Base-by-base conservation (phyloP, 2,113 vertebrate genomes). In the Numida meleagris region DNA sequence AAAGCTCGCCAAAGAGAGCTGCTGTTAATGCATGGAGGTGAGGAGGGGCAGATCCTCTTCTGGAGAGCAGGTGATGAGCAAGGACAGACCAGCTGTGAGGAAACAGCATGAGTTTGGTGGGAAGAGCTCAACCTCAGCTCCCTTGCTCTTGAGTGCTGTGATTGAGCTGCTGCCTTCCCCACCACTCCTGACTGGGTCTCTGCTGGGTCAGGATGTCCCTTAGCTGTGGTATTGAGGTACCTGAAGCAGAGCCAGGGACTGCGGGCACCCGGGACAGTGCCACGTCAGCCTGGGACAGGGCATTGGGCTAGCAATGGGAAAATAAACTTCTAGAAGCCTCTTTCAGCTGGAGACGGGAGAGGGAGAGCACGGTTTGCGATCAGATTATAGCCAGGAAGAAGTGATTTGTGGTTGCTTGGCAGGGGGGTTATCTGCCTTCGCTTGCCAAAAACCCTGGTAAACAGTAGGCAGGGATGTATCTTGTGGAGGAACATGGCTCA, bases 121-220 rank as follows among this genome's bases (percentile, higher is more conserved):
- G 36, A 78, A 29, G 14, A 24, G 12, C 68, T 81, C n/a, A 20
- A 12, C 31, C 55, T 59, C 48, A 70, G 17, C 17, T 59, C 42
- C 59, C 45, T 66, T 34, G 5, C 1, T 8, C 82, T 33, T 58
- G 70, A 38, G 68, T 0, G 0, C 18, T 1, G 0, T 62, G 67
- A 34, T 46, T 82, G 51, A 59, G 36, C 4, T 71, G 21, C 70
- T 70, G 9, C 33, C 38, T 81, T 59, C 51, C 59, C 77, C 34
- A 3, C 7, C 6, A 15, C 27, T 14, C 2, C 8, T 45, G 46
- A 6, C 9, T 71, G 13, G 5, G 1, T 46, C 24, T 51, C 36
- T 43, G 4, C 36, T 78, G 68, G 50, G 8, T 15, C 1, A 1
- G n/a, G 29, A 11, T 1, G 1, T 36, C 50, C 36, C 29, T 0